These are phyloP conservation scores for Zosterops hypoxanthus DNA, from an alignment of 2,113 vertebrate species.

Conservation along the genomic window DNA sequence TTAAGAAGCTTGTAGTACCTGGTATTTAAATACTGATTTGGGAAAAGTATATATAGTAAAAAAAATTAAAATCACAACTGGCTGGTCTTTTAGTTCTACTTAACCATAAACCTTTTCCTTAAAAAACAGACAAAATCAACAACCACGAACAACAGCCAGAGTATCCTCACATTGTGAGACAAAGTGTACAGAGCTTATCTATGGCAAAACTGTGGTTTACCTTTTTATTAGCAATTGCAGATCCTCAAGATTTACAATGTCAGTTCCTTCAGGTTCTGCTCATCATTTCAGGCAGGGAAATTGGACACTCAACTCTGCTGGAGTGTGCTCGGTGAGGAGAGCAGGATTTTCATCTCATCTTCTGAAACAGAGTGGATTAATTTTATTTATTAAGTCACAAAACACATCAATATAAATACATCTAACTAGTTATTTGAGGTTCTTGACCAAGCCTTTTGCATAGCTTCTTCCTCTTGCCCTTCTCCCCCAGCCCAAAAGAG, in stretches of 20 bases:
- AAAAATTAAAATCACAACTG: not conserved
- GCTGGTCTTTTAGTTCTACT: not conserved
- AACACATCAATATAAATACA: not conserved
- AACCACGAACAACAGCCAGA: not conserved
- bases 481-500: rapidly evolving
- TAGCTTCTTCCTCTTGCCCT: not conserved
- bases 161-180: not conserved
- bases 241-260: not conserved
- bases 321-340: not conserved
- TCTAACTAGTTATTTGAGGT: not conserved
- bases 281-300: not conserved
- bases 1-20: not conserved
- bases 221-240: not conserved
- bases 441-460: not conserved
- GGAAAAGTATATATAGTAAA: not conserved
- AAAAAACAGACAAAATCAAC: not conserved
- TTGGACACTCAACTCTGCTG: not conserved
- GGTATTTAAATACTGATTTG: not conserved
- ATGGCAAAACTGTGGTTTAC: not conserved
- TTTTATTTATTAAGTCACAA: not conserved
- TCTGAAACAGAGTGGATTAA: not conserved
- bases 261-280: not conserved
- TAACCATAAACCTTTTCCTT: not conserved
- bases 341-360: not conserved
- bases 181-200: not conserved